Base-by-base conservation (phyloP, 1,140 invertebrate genomes). In the Lordiphosa collinella region DNA sequence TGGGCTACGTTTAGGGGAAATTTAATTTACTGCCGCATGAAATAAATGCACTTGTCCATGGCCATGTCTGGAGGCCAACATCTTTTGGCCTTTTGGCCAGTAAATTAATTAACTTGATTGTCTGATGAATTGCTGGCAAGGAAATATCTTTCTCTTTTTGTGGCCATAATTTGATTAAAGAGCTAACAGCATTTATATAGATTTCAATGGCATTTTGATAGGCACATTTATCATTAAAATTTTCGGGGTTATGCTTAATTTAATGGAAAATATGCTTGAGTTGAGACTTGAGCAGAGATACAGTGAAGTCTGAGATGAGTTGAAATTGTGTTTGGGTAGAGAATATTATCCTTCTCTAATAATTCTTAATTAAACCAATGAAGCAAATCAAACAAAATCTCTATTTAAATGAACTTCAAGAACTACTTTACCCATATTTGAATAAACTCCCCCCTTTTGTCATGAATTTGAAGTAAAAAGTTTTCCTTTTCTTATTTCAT, bases 101-200 rank as follows among this genome's bases (percentile, higher is more conserved):
- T 67, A 82, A 76, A 82, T 82, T 80, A 80, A 80, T 80, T 80
- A 76, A 80, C 61, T 80, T 82, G 71, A 76, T 84, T 80, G 71
- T 80, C 44, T 62, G 64, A 52, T 29, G 25, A 29, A 29, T 29
- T 29, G 25, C 25, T 29, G 25, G 25, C 25, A 29, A 8, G 25
- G 25, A 29, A 8, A 29, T 29, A 37, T 36, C 31, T 50, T 43
- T 40, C 49, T 31, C 35, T 34, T 44, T 14, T 41, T 41, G 55
- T 55, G 40, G 40, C 13, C 51, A 46, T 82, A 76, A 82, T 71
- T 76, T 76, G 71, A 80, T 80, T 82, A 76, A 82, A 75, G 37
- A 59, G 64, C 55, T 61, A 59, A 66, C 53, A 62, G 44, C 48
- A n/a, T 40, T 32, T 25, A 25, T 25, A 43, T 41, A 47, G 44